phyloP scores from a whole-genome alignment of 2,113 vertebrate genomes.

The Zosterops borbonicus region DNA sequence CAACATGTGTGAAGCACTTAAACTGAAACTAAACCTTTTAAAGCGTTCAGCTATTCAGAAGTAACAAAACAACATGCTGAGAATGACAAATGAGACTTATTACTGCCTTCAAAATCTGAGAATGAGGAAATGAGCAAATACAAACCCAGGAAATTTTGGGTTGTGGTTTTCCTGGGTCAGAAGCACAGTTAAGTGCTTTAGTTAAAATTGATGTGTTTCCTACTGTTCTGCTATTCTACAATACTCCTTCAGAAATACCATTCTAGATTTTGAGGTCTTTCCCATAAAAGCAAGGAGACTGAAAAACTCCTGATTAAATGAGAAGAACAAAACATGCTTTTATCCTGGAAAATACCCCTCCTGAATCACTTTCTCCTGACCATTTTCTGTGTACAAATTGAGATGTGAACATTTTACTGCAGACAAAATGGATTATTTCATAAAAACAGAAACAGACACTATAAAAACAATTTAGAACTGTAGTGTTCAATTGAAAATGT shows the following conservation, averaged over 20 bases:
- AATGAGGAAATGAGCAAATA: constrained; percentile 35
- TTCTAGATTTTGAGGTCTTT: not conserved
- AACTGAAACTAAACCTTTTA: not conserved
- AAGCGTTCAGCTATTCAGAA: not conserved
- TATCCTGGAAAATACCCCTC: not conserved
- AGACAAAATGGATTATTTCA: not conserved
- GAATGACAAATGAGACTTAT: not conserved
- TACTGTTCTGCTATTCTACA: not conserved
- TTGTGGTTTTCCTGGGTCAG: constrained; percentile 39
- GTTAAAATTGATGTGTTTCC: constrained; percentile 7
- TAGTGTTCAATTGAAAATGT: not conserved
- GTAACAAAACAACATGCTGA: not conserved
- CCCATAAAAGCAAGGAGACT: not conserved
- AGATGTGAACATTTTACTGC: not conserved
- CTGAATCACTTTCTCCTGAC: not conserved
- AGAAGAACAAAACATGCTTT: not conserved
- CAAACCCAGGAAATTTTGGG: not conserved
- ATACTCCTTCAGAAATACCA: not conserved
- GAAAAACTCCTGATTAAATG: not conserved
- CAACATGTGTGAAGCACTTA: not conserved
- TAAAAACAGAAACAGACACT: not conserved
- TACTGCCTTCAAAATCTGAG: not conserved
- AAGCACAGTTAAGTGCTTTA: not conserved
- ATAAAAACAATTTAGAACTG: not conserved
- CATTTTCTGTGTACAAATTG: not conserved